Percentiles rank a stretch among this genome's conserved stretches.
Evolutionary conservation across 2,797 vertebrate species (phyloP).

Genomic region (Florisuga fusca): DNA sequence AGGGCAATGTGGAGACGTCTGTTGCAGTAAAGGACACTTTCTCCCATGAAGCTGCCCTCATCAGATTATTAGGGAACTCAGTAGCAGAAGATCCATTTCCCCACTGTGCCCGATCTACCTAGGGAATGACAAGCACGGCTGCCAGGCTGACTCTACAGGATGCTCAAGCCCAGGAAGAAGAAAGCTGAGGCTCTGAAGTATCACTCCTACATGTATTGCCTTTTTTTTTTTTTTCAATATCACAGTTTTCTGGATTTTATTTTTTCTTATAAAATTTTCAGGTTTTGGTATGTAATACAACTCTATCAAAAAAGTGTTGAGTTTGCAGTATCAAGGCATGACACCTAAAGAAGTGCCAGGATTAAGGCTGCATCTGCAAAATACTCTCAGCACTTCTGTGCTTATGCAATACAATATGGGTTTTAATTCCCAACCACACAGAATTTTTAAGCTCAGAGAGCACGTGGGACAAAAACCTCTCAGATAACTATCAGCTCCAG

Average conservation of each 20-base stretch:
- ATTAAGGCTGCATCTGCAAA: background rate
- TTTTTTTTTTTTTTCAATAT: background rate
- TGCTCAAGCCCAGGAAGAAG: background rate
- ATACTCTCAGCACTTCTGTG: background rate
- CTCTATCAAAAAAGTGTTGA: background rate
- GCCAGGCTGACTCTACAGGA: background rate
- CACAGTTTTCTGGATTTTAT: background rate
- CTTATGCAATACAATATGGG: background rate
- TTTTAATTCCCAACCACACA: background rate
- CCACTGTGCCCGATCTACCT: background rate
- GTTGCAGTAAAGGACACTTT: background rate
- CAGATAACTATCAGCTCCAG: background rate
- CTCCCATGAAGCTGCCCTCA: background rate
- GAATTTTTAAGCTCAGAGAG: background rate
- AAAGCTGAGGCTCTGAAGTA: background rate
- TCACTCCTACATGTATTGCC: background rate
- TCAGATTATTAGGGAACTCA: background rate
- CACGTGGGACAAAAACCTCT: background rate
- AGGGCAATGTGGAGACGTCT: background rate
- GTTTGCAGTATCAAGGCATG: background rate
- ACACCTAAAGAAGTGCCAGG: background rate
- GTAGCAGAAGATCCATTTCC: background rate
- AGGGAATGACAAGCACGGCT: background rate
- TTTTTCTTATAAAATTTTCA: background rate
- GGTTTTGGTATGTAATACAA: background rate